Evolutionary conservation across 2,113 vertebrate genomes (phyloP), one percentile per base, ranked within the genome.

Genomic region (Motacilla alba): DNA sequence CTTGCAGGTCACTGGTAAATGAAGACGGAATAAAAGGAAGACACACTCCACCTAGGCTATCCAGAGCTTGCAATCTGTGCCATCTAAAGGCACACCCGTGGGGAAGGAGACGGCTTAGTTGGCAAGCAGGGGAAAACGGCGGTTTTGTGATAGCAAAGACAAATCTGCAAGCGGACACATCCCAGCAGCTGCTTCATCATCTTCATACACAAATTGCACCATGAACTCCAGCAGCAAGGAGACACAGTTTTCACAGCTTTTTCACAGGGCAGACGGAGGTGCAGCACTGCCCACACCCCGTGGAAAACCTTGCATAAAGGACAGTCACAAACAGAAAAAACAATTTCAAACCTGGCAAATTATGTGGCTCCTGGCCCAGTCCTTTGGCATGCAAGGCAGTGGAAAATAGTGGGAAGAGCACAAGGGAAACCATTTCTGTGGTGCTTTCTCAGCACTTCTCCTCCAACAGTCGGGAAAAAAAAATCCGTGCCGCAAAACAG

Each of bases 281-380:
- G 59, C 52, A 43, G 55, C 27, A 39, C 49, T n/a, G 67, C 24
- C 15, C 20, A 68, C 33, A 60, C 14, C 35, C 49, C 39, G 43
- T 74, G 56, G 59, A 80, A 94, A 88, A 76, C 15, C 35, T 72
- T 59, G 66, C 39, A 55, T 13, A 28, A 67, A 63, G 47, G 27
- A 55, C 17, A 50, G 7, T n/a, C n/a, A 59, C 41, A 56, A 62
- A 68, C 8, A 63, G 49, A 53, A 39, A 92, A 79, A 93, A 41
- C 50, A 9, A 30, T 15, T 79, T 49, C 15, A 58, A 82, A 70
- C 27, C 35, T 35, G 10, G 17, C 28, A 56, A 74, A 60, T 52
- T 1, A 11, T 0, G 0, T 30, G 21, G 12, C 33, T 75, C 46
- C n/a, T n/a, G n/a, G n/a, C n/a, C n/a, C n/a, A n/a, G n/a, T n/a